A percentile compares a stretch with the other conserved stretches of the same genome.
Evolutionary conservation across 1,140 invertebrate species (phyloP).

Genomic region (Drosophila repleta): DNA sequence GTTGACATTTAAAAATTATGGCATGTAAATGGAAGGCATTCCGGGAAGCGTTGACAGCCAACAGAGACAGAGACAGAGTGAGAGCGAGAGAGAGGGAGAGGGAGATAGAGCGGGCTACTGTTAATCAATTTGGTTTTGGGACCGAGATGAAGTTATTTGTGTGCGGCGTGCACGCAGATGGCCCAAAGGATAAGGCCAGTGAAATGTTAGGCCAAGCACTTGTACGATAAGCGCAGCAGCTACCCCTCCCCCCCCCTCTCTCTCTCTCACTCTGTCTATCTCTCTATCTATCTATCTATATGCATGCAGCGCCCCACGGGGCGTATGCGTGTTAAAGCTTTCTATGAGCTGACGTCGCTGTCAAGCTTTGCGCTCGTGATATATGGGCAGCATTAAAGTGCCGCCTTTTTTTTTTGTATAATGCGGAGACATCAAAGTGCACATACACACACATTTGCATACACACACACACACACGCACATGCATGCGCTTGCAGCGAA

Average conservation of each 20-base stretch:
- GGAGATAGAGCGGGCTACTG: slow-evolving; percentile 53
- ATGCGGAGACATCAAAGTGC: slow-evolving; percentile 75
- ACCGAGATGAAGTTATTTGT: slow-evolving; percentile 57
- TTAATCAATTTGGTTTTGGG: slow-evolving; percentile 72
- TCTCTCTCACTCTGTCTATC: background rate
- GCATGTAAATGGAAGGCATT: slow-evolving; percentile 80
- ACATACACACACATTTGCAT: slow-evolving; percentile 46
- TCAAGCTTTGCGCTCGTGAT: slow-evolving; percentile 69
- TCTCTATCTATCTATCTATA: background rate
- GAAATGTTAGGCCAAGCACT: slow-evolving; percentile 41
- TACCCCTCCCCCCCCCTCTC: too few relatives aligned
- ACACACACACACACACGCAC: slow-evolving; percentile 49
- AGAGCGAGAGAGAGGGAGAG: too few relatives aligned
- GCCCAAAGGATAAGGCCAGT: slow-evolving; percentile 60
- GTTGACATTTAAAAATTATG: slow-evolving; percentile 82
- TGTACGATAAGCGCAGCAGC: slow-evolving; percentile 27
- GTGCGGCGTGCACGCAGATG: slow-evolving; percentile 51
- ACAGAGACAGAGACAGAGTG: background rate
- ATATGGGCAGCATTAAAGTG: slow-evolving; percentile 72
- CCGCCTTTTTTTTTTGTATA: slow-evolving; percentile 62
- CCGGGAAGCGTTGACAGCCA: slow-evolving; percentile 72
- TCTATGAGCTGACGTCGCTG: slow-evolving; percentile 51
- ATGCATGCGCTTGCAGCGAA: slow-evolving; percentile 37
- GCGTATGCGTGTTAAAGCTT: slow-evolving; percentile 75
- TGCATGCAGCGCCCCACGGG: slow-evolving; percentile 44